Conservation (phyloP, 2,797 vertebrate genomes). For the Sphaeramia orbicularis region DNA sequence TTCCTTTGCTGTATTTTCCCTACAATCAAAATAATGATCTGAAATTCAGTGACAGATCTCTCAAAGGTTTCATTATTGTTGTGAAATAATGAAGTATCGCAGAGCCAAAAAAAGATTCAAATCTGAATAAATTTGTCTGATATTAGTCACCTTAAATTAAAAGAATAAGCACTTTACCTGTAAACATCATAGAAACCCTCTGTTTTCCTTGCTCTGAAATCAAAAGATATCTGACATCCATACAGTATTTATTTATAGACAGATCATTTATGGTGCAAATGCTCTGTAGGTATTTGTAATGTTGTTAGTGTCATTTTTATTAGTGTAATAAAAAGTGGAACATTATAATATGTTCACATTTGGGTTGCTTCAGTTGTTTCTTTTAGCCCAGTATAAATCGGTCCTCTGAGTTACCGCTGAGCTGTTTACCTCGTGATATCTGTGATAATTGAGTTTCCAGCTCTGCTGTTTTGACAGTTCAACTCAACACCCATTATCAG, state of each 20-base stretch:
- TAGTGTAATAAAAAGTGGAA: constrained; percentile 24
- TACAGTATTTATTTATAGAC: not conserved
- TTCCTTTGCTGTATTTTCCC: not conserved
- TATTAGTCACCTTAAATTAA: constrained; percentile 25
- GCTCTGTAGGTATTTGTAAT: constrained; percentile 22
- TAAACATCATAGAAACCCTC: constrained; percentile 2
- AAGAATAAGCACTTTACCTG: constrained; percentile 50
- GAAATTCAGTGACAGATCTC: constrained; percentile 2
- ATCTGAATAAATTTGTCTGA: constrained; percentile 13
- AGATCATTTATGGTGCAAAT: constrained; percentile 5
- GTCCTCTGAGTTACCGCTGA: not conserved
- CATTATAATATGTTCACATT: constrained; percentile 25
- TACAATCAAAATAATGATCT: not conserved
- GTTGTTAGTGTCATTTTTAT: constrained; percentile 19
- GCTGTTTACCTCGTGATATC: constrained; percentile 5
- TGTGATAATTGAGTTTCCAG: not conserved
- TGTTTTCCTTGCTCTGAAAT: not conserved
- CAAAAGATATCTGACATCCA: not conserved
- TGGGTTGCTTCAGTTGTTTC: constrained; percentile 8
- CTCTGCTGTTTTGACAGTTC: not conserved
- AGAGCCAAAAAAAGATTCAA: constrained; percentile 9
- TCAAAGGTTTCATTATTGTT: not conserved
- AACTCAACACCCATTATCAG: not conserved
- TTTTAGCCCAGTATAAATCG: constrained; percentile 8
- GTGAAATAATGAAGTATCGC: not conserved